These are phyloP conservation scores for Miltochrista miniata DNA, from an alignment of 2,888 invertebrate species.

Conservation along the genomic window DNA sequence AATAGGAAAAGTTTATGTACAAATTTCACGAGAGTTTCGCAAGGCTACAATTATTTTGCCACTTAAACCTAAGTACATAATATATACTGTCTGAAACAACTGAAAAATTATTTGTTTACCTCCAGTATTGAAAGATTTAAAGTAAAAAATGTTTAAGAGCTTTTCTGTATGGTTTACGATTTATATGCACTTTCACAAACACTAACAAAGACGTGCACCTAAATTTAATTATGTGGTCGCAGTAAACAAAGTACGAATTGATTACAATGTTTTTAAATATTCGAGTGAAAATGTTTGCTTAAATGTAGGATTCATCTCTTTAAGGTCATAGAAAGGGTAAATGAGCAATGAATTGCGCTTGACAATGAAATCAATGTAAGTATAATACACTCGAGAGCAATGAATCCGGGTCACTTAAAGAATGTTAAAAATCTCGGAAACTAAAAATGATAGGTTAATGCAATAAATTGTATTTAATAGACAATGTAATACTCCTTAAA, in stretches of 20 bases:
- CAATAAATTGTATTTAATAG: too few relatives aligned
- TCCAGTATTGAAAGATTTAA: slow-evolving; percentile 17
- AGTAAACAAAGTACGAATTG: slow-evolving; percentile 3
- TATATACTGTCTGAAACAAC: slow-evolving; percentile 12
- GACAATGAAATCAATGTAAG: not conserved
- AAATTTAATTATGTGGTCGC: not conserved
- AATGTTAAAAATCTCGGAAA: too few relatives aligned
- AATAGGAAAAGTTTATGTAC: too few relatives aligned
- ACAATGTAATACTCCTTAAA: too few relatives aligned
- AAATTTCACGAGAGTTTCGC: too few relatives aligned
- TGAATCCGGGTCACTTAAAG: too few relatives aligned
- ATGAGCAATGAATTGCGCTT: not conserved
- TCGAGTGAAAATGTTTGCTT: too few relatives aligned
- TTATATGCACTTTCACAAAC: slow-evolving; percentile 20
- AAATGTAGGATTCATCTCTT: too few relatives aligned
- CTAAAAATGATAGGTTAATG: too few relatives aligned
- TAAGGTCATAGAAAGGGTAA: not conserved
- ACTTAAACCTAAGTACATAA: not conserved
- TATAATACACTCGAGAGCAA: too few relatives aligned
- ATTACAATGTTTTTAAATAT: too few relatives aligned
- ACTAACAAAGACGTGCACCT: slow-evolving; percentile 1
- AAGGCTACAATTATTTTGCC: too few relatives aligned
- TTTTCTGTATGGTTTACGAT: slow-evolving; percentile 19
- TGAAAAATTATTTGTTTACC: slow-evolving; percentile 34
- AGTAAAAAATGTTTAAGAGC: slow-evolving; percentile 14